Base-by-base conservation (phyloP, 1,140 invertebrate genomes). In the Drosophila insularis region DNA sequence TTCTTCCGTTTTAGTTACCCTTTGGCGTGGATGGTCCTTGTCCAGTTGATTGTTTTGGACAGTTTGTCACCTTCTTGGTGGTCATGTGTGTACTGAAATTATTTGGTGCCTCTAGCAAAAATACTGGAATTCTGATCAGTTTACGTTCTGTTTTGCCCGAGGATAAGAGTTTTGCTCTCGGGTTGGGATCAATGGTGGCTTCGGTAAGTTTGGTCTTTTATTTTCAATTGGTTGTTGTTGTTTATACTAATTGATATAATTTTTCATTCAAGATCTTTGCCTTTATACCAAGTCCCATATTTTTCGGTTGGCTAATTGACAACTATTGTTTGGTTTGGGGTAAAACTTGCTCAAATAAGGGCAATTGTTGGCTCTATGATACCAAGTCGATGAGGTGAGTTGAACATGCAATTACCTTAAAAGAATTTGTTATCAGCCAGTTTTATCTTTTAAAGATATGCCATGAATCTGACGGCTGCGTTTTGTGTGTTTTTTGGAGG, bases 281-380 rank as follows among this genome's bases (percentile, higher is more conserved):
- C 6, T 95, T 95, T 67, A 95, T 96, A 72, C 95, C 95, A 0
- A 94, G 94, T 55, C 95, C 95, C 11, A 95, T 96, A 64, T 92
- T 96, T 14, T 96, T 95, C 80, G 95, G 95, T 64, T 94, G 93
- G 76, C 94, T 96, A 39, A 93, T 96, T 75, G 95, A 95, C 95
- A 93, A 92, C 40, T 94, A 94, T 2, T 96, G 95, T 78, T 74
- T 95, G 21, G 94, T 96, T 21, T 96, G 95, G 95, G 95, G 95
- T 8, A 95, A 95, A 85, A 96, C 95, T 6, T 96, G 95, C 74
- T 92, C 93, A 8, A 94, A 94, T 50, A 95, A 93, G 55, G 95
- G 95, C 40, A 96, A 96, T 80, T 96, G 95, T 90, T 96, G 95
- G 95, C 90, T 95, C 0, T 96, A 95, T 66, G 94, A 95, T 80